Percentiles rank a stretch among this genome's conserved stretches.
phyloP scores from a whole-genome alignment of 2,797 vertebrate genomes.

The Adrianichthys oophorus region DNA sequence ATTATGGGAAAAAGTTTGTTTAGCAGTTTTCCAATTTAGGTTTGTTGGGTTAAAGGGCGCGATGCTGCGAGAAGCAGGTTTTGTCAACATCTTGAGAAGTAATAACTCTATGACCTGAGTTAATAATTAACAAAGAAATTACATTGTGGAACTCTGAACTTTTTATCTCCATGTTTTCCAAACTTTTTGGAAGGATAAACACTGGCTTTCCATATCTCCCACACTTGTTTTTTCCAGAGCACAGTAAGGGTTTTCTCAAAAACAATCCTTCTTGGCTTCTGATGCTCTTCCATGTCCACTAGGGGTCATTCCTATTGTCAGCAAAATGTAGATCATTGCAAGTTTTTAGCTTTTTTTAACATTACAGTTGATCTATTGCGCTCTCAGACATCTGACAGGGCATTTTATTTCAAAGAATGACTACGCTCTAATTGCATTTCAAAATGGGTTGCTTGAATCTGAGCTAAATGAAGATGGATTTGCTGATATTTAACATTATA shows the following conservation, averaged over 20 bases:
- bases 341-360: no score
- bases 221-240: slow-evolving; percentile 66
- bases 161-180: slow-evolving; percentile 27
- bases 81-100: slow-evolving; percentile 55
- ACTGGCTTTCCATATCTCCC: slow-evolving; percentile 67
- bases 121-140: slow-evolving; percentile 52
- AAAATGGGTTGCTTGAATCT: no score
- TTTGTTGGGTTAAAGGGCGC: slow-evolving; percentile 49
- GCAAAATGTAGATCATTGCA: no score
- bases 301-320: slow-evolving; percentile 30
- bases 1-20: slow-evolving; percentile 71
- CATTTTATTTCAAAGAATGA: no score
- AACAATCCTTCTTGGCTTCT: slow-evolving; percentile 68
- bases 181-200: slow-evolving; percentile 53
- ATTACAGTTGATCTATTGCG: no score
- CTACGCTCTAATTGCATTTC: no score
- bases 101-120: slow-evolving; percentile 47
- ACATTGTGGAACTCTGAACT: slow-evolving; percentile 37
- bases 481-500: slow-evolving; percentile 18
- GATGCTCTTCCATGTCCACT: slow-evolving; percentile 54
- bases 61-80: slow-evolving; percentile 14
- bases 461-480: slow-evolving; percentile 21
- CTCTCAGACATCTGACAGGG: no score
- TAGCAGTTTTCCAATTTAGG: slow-evolving; percentile 60
- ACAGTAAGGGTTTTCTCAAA: slow-evolving; percentile 63